These are phyloP conservation scores for Montifringilla adamsi DNA, from an alignment of 2,113 vertebrate species.

Conservation along the genomic window DNA sequence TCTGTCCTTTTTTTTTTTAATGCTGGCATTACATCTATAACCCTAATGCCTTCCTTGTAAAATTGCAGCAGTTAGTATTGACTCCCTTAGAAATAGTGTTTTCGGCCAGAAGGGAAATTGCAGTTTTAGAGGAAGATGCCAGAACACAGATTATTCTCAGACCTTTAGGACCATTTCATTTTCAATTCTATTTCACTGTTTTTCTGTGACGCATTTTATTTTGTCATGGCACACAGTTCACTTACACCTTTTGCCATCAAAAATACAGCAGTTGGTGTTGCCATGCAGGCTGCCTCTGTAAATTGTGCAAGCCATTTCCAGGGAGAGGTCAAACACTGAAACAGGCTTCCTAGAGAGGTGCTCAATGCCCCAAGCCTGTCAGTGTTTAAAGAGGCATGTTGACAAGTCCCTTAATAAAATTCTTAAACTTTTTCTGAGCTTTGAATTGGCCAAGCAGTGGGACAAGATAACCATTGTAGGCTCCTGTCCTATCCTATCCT, in stretches of 20 bases:
- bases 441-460: not conserved
- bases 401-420: not conserved
- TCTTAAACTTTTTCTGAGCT: not conserved
- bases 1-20: not conserved
- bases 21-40: not conserved
- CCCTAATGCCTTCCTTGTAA: not conserved
- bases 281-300: not conserved
- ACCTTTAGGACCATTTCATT: not conserved
- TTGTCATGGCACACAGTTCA: not conserved
- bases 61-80: not conserved
- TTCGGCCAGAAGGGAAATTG: not conserved
- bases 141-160: not conserved
- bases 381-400: not conserved
- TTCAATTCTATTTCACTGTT: not conserved
- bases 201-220: not conserved
- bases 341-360: not conserved
- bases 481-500: not conserved
- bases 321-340: not conserved
- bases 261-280: not conserved
- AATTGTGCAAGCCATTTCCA: not conserved
- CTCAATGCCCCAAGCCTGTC: not conserved
- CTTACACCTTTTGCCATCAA: not conserved
- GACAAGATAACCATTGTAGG: not conserved
- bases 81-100: not conserved
- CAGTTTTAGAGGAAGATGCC: not conserved